Percentiles rank a stretch among this genome's conserved stretches.
Evolutionary conservation across 2,888 invertebrate genomes (phyloP).

Genomic region (Cancer borealis): DNA sequence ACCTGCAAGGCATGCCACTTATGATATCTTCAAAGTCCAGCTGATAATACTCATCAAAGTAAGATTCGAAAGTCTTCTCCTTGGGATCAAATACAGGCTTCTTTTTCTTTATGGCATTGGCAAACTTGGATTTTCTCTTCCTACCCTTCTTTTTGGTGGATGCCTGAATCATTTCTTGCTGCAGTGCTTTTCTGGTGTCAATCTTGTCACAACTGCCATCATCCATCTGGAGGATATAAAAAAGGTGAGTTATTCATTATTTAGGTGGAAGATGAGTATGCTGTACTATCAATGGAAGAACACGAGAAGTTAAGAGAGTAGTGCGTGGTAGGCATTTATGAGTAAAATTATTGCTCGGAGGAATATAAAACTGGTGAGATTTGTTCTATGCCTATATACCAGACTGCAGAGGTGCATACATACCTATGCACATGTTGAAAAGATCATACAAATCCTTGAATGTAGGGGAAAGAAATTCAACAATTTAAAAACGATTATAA

Average conservation of each 20-base stretch:
- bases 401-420: too few species aligned
- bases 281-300: not conserved
- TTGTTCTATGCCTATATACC: too few species aligned
- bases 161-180: constrained; percentile 46
- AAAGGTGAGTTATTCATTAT: not conserved
- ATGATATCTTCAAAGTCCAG: constrained; percentile 92
- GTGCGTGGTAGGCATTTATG: not conserved
- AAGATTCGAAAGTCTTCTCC: constrained; percentile 87
- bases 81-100: constrained; percentile 93
- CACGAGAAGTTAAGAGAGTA: not conserved
- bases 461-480: too few species aligned
- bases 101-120: constrained; percentile 86
- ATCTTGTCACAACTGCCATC: constrained; percentile 51
- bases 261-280: not conserved
- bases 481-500: too few species aligned
- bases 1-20: constrained; percentile 81
- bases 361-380: not conserved
- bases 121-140: constrained; percentile 83
- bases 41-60: constrained; percentile 96
- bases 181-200: not conserved
- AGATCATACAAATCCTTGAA: too few species aligned
- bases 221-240: constrained; percentile 59
- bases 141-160: constrained; percentile 29
- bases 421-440: too few species aligned
- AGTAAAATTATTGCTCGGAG: not conserved